Conservation (phyloP, 2,888 invertebrate species). For the Pecten maximus region DNA sequence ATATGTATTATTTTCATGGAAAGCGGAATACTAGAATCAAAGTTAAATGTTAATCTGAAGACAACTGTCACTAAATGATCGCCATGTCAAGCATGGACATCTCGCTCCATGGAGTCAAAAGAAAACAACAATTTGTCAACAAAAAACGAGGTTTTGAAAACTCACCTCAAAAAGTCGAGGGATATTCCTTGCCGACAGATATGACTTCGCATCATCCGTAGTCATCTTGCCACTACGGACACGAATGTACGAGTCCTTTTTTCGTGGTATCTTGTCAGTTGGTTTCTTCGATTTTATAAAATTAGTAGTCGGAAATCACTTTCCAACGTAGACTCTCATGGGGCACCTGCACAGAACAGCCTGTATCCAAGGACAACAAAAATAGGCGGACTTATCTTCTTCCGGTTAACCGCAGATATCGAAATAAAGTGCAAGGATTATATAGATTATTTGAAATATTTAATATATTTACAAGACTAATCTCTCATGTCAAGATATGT, state of each 20-base stretch:
- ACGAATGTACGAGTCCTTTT: conserved; percentile 71
- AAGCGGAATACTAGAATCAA: not conserved
- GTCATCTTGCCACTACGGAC: conserved; percentile 79
- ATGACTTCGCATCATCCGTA: conserved; percentile 83
- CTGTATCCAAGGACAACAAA: conserved; percentile 80
- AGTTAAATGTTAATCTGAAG: not conserved
- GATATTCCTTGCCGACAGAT: conserved; percentile 82
- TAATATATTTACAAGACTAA: not conserved
- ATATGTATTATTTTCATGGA: not conserved
- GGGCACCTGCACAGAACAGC: conserved; percentile 41
- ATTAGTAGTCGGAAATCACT: conserved; percentile 38
- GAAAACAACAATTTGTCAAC: conserved; percentile 18
- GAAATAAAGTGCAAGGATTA: not conserved
- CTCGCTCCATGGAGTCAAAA: not conserved
- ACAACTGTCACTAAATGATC: not conserved
- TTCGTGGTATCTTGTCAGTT: conserved; percentile 70
- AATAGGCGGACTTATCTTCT: conserved; percentile 54
- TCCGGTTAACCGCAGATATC: conserved; percentile 54
- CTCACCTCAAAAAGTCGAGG: conserved; percentile 84
- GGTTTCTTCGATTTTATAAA: conserved; percentile 45
- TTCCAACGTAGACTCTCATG: conserved; percentile 17
- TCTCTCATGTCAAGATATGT: not conserved
- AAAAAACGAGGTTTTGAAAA: conserved; percentile 1
- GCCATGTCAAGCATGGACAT: not conserved
- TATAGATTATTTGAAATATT: not conserved